Evolutionary conservation across 2,888 invertebrate species (phyloP), one percentile per base, ranked within the genome.

Genomic region (Heliconius erato): DNA sequence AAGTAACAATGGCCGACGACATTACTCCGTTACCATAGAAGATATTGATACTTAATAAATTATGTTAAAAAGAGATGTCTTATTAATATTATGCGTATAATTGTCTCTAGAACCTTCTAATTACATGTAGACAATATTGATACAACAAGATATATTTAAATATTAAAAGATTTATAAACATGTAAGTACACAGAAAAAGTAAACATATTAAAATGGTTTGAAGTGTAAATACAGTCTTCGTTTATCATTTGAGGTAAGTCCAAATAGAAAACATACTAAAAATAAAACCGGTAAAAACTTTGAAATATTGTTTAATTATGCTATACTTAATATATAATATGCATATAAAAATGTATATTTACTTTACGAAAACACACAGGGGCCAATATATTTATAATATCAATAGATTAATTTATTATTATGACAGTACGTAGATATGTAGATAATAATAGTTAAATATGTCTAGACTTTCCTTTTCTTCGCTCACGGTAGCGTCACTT

Each of bases 1-100:
- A 94, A 93, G 91, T 92, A 93, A 93, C 92, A 93, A 92, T 91
- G 90, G 92, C 92, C 93, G 92, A 91, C 88, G 89, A 89, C 89
- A 86, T 89, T 88, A 91, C 91, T 92, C 91, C 91, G 89, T 91
- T 91, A 81, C 88, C 90, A 92, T 88, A 87, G 74, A 86, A 79
- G 76, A 69, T 79, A 59, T 67, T 74, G 65, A 81, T 65, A 71
- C 79, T 78, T 71, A 81, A 74, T 71, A 82, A 80, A 71, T 79
- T 74, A 83, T 32, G 67, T 67, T 79, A 69, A 82, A 79, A 78
- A 76, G 74, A 81, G 81, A 81, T 81, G 79, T 69, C 82, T 81
- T 83, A 77, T 68, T 82, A 78, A 78, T 81, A 84, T 83, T 85
- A 85, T 85, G 84, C 83, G 76, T 77, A 78, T 79, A 80, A 83